A percentile compares a stretch with the other conserved stretches of the same genome.
These are phyloP conservation scores for Pollenia griseotomentosa DNA, from an alignment of 2,888 invertebrate species.

Conservation along the genomic window DNA sequence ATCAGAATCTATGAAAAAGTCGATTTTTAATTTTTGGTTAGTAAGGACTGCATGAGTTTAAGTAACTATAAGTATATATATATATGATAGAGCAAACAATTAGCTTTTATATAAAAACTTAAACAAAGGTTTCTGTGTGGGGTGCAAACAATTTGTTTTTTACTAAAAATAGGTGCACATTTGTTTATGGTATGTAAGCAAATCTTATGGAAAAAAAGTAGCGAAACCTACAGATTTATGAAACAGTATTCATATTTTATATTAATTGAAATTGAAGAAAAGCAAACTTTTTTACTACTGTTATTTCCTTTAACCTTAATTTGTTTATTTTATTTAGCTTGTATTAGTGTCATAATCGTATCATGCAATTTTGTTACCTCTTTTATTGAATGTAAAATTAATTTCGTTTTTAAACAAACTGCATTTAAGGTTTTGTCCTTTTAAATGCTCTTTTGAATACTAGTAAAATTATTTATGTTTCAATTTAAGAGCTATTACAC, in stretches of 20 bases:
- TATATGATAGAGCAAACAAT: neutral
- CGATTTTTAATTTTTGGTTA: too few relatives aligned
- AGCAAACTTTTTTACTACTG: too few relatives aligned
- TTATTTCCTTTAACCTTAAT: neutral
- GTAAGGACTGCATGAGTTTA: too few relatives aligned
- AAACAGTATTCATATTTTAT: neutral
- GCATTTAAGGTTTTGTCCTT: neutral
- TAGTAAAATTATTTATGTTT: constrained; percentile 44
- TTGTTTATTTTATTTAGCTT: neutral
- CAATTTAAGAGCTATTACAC: constrained; percentile 30
- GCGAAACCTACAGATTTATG: neutral
- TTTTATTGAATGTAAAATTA: neutral
- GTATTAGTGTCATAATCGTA: neutral
- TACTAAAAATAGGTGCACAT: neutral
- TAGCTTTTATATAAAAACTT: constrained; percentile 11
- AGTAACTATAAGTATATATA: too few relatives aligned
- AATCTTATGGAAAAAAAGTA: neutral
- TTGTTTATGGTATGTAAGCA: neutral
- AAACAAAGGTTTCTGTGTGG: constrained; percentile 9
- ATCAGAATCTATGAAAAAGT: too few relatives aligned
- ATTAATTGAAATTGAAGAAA: neutral
- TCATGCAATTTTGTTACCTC: constrained; percentile 1
- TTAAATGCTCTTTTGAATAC: constrained; percentile 11
- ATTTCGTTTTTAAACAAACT: constrained; percentile 1
- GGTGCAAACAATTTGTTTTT: neutral